A percentile compares a stretch with the other conserved stretches of the same genome.
Conservation (phyloP, 2,113 vertebrate species). For the Trochalopteron elliotii region DNA sequence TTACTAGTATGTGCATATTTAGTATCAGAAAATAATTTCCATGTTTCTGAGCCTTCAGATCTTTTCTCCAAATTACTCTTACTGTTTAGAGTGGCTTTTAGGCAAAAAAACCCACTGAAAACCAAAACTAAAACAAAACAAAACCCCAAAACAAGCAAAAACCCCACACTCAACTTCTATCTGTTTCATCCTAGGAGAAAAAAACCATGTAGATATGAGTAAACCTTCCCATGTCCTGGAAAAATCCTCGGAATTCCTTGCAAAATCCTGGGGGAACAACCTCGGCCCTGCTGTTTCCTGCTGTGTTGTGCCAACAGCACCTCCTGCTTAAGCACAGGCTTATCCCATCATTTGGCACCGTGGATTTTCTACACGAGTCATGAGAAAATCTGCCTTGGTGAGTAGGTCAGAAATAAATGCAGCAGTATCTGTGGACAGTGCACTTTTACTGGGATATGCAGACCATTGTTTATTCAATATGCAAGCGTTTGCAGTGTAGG, state of each 20-base stretch:
- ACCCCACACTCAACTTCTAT: neutral
- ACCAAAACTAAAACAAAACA: neutral
- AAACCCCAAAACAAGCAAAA: neutral
- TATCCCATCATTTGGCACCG: neutral
- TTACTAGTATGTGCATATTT: slow-evolving; percentile 9
- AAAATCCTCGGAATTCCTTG: neutral
- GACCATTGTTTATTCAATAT: neutral
- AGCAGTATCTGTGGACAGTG: neutral
- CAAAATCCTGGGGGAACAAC: neutral
- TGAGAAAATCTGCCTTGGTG: neutral
- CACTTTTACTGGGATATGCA: neutral
- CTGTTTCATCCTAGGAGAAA: neutral
- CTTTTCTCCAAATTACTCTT: neutral
- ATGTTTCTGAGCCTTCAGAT: slow-evolving; percentile 31
- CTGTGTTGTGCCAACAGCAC: neutral
- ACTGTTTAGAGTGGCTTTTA: neutral
- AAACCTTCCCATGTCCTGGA: neutral
- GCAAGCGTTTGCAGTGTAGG: neutral
- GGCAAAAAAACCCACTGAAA: neutral
- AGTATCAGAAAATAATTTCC: slow-evolving; percentile 34
- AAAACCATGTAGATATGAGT: neutral
- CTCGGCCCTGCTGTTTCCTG: neutral
- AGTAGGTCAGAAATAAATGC: neutral
- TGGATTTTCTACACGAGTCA: neutral
- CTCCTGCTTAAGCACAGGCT: neutral